Percentiles rank a stretch among this genome's conserved stretches.
These are phyloP conservation scores for Lates calcarifer DNA, from an alignment of 2,113 vertebrate genomes.

Conservation along the genomic window DNA sequence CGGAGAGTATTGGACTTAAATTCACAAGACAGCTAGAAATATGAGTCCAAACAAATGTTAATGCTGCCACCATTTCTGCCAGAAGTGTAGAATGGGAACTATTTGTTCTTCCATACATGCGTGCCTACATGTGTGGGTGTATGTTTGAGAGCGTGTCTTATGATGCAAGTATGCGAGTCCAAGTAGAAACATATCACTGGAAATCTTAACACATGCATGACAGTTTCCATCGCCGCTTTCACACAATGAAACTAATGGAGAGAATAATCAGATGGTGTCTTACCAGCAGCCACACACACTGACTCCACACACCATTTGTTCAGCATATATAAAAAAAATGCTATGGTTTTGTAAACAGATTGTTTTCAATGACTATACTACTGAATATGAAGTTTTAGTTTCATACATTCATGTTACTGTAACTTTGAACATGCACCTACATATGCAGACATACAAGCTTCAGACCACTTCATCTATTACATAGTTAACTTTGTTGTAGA, in stretches of 20 bases:
- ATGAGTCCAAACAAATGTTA: too few species aligned
- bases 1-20: too few species aligned
- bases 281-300: background rate
- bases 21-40: too few species aligned
- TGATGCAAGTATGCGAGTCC: background rate
- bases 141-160: background rate
- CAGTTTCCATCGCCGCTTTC: background rate
- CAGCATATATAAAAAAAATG: too few species aligned
- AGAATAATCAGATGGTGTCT: constrained; percentile 1
- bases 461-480: too few species aligned
- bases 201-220: background rate
- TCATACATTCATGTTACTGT: background rate
- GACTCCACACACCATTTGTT: background rate
- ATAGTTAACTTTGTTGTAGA: too few species aligned
- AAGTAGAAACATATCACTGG: background rate
- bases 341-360: background rate
- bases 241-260: constrained; percentile 11
- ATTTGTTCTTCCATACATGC: background rate
- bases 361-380: background rate
- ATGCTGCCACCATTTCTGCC: too few species aligned
- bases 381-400: background rate
- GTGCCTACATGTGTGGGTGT: too few species aligned
- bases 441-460: too few species aligned
- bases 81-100: too few species aligned
- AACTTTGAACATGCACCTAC: too few species aligned